A percentile compares a stretch with the other conserved stretches of the same genome.
Evolutionary conservation across 2,113 vertebrate genomes (phyloP).

Genomic region (Tragelaphus scriptus): DNA sequence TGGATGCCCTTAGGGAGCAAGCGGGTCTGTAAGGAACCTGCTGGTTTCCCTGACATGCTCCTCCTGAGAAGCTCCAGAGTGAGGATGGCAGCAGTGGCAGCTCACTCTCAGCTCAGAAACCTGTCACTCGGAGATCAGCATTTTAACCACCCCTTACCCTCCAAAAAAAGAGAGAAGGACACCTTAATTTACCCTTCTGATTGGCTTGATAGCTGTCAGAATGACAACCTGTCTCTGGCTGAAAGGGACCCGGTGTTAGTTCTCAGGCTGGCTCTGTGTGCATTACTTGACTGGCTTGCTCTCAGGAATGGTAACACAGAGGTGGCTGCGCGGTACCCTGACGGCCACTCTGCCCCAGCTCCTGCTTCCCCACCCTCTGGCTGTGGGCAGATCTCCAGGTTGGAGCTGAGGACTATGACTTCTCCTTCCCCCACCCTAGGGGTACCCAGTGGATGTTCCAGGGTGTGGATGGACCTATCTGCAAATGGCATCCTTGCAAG

Average conservation of each 20-base stretch:
- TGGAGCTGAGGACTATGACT: background rate
- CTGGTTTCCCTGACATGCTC: slow-evolving; percentile 32
- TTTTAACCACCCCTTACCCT: slow-evolving; percentile 42
- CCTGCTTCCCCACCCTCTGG: background rate
- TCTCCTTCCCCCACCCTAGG: background rate
- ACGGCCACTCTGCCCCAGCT: background rate
- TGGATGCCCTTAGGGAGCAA: slow-evolving; percentile 62
- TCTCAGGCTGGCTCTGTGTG: background rate
- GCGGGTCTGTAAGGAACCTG: slow-evolving; percentile 38
- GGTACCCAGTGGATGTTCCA: background rate
- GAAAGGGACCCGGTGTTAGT: slow-evolving; percentile 41
- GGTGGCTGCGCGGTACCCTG: rapidly evolving
- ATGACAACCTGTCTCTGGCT: background rate
- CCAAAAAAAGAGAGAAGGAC: slow-evolving; percentile 25
- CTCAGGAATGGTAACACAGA: background rate
- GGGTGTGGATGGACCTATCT: background rate
- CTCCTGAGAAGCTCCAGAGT: slow-evolving; percentile 34
- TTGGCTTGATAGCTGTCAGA: slow-evolving; percentile 62
- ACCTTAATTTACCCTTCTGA: slow-evolving; percentile 63
- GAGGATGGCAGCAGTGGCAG: slow-evolving; percentile 43
- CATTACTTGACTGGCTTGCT: background rate
- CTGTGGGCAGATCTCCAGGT: background rate
- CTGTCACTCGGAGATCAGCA: slow-evolving; percentile 68
- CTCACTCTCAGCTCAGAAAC: slow-evolving; percentile 55
- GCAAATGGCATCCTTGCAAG: background rate